Conservation (phyloP, 2,888 invertebrate genomes). For the Chelonus formosanus region DNA sequence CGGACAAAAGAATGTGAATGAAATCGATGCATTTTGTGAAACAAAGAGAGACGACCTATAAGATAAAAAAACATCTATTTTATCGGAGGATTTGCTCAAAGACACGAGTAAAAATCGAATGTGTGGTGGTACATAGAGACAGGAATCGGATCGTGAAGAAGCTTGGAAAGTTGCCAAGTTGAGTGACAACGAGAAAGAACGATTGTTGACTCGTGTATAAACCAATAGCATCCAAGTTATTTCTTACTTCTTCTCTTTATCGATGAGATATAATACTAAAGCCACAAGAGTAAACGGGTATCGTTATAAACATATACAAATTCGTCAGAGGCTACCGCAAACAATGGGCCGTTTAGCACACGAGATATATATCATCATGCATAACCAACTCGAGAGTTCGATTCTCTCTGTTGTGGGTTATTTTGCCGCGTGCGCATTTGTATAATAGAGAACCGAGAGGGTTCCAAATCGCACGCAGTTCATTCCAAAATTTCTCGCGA, state of each 20-base stretch:
- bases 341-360: slow-evolving; percentile 65
- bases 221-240: slow-evolving; percentile 11
- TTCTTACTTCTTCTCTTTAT: slow-evolving; percentile 13
- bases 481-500: background rate
- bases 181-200: slow-evolving; percentile 42
- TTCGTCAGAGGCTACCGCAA: slow-evolving; percentile 62
- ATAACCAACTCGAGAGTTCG: slow-evolving; percentile 37
- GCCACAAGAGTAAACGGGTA: slow-evolving; percentile 30
- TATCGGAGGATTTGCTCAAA: slow-evolving; percentile 18
- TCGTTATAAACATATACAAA: slow-evolving; percentile 65
- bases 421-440: slow-evolving; percentile 19
- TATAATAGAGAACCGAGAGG: slow-evolving; percentile 2
- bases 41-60: background rate
- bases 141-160: slow-evolving; percentile 30
- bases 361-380: slow-evolving; percentile 64
- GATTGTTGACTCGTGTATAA: slow-evolving; percentile 8
- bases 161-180: slow-evolving; percentile 46
- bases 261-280: slow-evolving; percentile 31
- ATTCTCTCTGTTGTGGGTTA: slow-evolving; percentile 4
- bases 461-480: slow-evolving; percentile 6
- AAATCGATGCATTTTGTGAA: background rate
- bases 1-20: background rate
- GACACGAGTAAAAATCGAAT: slow-evolving; percentile 5
- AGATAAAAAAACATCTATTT: slow-evolving; percentile 5
- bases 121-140: slow-evolving; percentile 1